A percentile compares a stretch with the other conserved stretches of the same genome.
phyloP scores from a whole-genome alignment of 2,113 vertebrate species.

The Uropsilus gracilis region DNA sequence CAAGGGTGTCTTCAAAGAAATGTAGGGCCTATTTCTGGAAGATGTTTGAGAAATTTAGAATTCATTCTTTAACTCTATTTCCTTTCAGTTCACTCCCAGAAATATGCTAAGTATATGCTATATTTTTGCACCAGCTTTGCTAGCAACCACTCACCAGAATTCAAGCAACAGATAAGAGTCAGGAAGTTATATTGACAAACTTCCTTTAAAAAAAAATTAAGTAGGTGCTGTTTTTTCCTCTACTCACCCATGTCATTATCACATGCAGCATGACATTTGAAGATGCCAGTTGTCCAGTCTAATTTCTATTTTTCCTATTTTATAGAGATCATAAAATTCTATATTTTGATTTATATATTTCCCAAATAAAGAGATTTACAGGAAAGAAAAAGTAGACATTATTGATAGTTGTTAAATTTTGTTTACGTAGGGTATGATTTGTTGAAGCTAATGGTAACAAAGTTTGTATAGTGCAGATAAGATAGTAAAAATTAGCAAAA shows the following conservation, averaged over 20 bases:
- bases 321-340: background rate
- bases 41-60: background rate
- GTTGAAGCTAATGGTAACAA: background rate
- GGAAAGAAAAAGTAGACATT: background rate
- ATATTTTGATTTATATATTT: slow-evolving; percentile 1
- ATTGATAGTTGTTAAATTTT: background rate
- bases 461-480: background rate
- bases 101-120: background rate
- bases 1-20: background rate
- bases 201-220: background rate
- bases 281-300: background rate
- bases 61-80: background rate
- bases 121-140: background rate
- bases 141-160: background rate
- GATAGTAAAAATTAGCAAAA: slow-evolving; percentile 15
- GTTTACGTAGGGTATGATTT: background rate
- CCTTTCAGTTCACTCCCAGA: background rate
- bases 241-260: too few species aligned
- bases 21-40: background rate
- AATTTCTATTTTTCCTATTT: slow-evolving; percentile 15
- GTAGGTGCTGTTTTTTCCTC: background rate
- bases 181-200: background rate
- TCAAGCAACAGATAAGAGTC: background rate
- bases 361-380: background rate
- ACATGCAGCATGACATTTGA: too few species aligned